Evolutionary conservation across 2,888 invertebrate genomes (phyloP).

Genomic region (Hyles lineata): DNA sequence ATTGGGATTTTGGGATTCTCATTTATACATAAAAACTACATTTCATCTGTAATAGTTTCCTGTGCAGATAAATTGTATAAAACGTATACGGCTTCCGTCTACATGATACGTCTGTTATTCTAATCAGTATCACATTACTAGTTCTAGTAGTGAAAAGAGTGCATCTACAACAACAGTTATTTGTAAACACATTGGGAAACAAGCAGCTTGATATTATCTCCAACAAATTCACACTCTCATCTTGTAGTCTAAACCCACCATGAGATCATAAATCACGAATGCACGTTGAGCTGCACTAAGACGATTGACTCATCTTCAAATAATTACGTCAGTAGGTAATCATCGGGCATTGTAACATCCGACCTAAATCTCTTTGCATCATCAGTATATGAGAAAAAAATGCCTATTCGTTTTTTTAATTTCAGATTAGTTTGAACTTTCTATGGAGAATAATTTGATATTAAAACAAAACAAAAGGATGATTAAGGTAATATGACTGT

Average conservation of each 20-base stretch:
- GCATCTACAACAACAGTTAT: background rate
- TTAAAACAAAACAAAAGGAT: too few species aligned
- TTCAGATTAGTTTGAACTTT: background rate
- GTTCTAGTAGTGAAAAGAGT: background rate
- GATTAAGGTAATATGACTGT: background rate
- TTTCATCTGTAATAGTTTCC: too few species aligned
- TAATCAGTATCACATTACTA: background rate
- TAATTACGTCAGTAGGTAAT: conserved; percentile 11
- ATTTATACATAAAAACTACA: too few species aligned
- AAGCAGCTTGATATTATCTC: background rate
- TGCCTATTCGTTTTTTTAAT: conserved; percentile 1
- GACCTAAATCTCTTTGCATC: background rate
- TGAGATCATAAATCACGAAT: conserved; percentile 19
- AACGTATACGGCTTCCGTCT: too few species aligned
- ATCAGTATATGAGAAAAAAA: background rate
- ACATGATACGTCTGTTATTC: background rate
- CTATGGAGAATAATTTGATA: too few species aligned
- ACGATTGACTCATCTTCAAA: conserved; percentile 17
- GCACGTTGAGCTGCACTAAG: conserved; percentile 7
- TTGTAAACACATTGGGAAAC: background rate
- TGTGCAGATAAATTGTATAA: too few species aligned
- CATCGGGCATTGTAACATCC: background rate
- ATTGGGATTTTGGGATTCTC: too few species aligned
- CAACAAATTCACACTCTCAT: background rate
- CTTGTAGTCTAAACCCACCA: background rate